Conservation (phyloP, 1,140 invertebrate species). For the Listronotus oregonensis region DNA sequence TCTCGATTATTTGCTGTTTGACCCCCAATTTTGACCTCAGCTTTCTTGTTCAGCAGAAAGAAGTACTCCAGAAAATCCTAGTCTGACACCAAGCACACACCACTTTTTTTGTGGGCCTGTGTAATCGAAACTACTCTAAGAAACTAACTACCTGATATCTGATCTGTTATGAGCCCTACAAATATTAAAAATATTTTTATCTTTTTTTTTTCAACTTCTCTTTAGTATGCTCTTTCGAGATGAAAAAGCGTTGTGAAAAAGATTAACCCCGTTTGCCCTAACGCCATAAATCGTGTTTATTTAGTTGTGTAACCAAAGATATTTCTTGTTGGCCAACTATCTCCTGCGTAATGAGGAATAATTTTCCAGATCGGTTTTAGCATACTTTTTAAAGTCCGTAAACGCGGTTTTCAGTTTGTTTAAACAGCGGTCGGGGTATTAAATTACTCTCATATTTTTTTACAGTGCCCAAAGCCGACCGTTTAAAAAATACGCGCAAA, state of each 20-base stretch:
- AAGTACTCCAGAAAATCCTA: too few species aligned
- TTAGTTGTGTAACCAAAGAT: slow-evolving; percentile 25
- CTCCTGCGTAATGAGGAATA: slow-evolving; percentile 40
- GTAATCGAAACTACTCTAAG: too few species aligned
- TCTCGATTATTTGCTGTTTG: too few species aligned
- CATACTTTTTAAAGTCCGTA: slow-evolving; percentile 43
- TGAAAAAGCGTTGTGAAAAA: not conserved
- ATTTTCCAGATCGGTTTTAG: slow-evolving; percentile 45
- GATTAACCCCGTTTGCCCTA: not conserved
- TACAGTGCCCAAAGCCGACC: slow-evolving; percentile 51
- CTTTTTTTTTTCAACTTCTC: not conserved
- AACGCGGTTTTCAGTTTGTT: slow-evolving; percentile 54
- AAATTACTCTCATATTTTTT: slow-evolving; percentile 57
- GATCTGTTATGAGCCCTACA: too few species aligned
- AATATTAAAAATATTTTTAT: too few species aligned
- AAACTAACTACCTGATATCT: too few species aligned
- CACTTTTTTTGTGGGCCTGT: too few species aligned
- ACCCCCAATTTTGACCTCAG: too few species aligned
- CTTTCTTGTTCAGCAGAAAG: too few species aligned
- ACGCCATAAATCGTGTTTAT: slow-evolving; percentile 8
- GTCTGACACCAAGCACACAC: too few species aligned
- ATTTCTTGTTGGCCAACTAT: slow-evolving; percentile 43
- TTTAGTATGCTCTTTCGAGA: not conserved
- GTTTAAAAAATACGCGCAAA: slow-evolving; percentile 50
- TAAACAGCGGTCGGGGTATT: slow-evolving; percentile 54